phyloP scores from a whole-genome alignment of 2,113 vertebrate genomes.

The Dascyllus trimaculatus region DNA sequence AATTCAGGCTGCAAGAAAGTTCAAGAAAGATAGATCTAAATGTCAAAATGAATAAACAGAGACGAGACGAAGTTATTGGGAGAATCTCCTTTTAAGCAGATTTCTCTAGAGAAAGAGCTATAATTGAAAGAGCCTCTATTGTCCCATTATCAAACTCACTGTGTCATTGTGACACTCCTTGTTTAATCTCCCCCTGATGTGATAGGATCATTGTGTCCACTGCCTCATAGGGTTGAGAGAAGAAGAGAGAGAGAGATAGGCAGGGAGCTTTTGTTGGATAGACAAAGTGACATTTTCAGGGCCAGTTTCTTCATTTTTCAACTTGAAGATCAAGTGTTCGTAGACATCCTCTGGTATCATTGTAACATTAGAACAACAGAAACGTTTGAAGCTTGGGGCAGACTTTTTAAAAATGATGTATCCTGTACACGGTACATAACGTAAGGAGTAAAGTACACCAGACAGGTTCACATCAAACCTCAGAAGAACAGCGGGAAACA shows the following conservation, averaged over 20 bases:
- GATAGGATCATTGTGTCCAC: constrained; percentile 64
- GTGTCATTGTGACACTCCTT: constrained; percentile 75
- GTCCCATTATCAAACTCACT: constrained; percentile 75
- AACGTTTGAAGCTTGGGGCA: constrained; percentile 8
- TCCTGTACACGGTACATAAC: not conserved
- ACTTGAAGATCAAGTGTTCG: constrained; percentile 35
- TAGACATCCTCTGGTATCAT: not conserved
- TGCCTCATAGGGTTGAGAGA: constrained; percentile 31
- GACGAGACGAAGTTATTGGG: constrained; percentile 55
- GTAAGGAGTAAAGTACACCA: constrained; percentile 19
- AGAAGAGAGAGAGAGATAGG: constrained; percentile 19
- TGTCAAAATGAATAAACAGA: constrained; percentile 75
- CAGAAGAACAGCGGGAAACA: constrained; percentile 20
- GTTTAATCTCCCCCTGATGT: constrained; percentile 73
- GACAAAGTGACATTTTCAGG: constrained; percentile 60
- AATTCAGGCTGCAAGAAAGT: constrained; percentile 47
- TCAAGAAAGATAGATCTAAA: constrained; percentile 75
- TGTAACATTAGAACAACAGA: constrained; percentile 13
- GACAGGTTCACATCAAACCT: constrained; percentile 39
- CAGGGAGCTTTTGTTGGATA: constrained; percentile 43
- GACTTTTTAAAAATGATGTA: no score
- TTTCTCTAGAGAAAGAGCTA: constrained; percentile 60
- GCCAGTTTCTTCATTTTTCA: constrained; percentile 32
- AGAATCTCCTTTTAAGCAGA: constrained; percentile 57
- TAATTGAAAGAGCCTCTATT: constrained; percentile 78